Evolutionary conservation across 2,113 vertebrate species (phyloP), one percentile per base, ranked within the genome.

Genomic region (Sinocyclocheilus grahami): DNA sequence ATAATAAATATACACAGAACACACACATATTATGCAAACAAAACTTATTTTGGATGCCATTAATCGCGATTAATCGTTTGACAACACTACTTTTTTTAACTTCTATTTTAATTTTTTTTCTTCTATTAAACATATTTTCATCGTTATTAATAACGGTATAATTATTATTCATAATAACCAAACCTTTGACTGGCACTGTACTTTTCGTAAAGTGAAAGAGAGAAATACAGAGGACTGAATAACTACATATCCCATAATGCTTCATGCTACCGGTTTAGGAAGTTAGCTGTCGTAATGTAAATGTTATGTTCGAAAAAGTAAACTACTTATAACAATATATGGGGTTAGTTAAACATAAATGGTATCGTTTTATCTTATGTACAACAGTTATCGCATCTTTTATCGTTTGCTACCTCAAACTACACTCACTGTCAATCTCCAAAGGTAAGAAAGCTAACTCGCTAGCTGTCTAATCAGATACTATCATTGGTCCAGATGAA

Each of bases 211-310:
- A 24, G 13, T 4, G 5, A 1, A 51, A 51, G 79, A 14, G 37
- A 5, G 12, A n/a, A 11, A n/a, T 16, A 9, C 55, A 33, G 3
- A 39, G 13, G 60, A n/a, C 22, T 24, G 10, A 18, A 30, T 55
- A 33, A 85, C 83, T 87, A 48, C 86, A 86, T 58, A 27, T 90
- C 82, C 89, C 84, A 87, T 2, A 33, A 63, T 89, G 88, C 89
- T 33, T 74, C 14, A 46, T 7, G n/a, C 6, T 14, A 20, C 48
- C 72, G 83, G 62, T 81, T 33, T 51, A 24, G 71, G 33, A 69
- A 5, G 20, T 62, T 11, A 62, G 58, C 22, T 11, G 55, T 53
- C 13, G 82, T 65, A 82, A 74, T 13, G 24, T n/a, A 18, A 37
- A 48, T 33, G 46, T 12, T 20, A 71, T 85, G 76, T 3, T 77